Evolutionary conservation across 2,113 vertebrate genomes (phyloP).

Genomic region (Bambusicola thoracicus): DNA sequence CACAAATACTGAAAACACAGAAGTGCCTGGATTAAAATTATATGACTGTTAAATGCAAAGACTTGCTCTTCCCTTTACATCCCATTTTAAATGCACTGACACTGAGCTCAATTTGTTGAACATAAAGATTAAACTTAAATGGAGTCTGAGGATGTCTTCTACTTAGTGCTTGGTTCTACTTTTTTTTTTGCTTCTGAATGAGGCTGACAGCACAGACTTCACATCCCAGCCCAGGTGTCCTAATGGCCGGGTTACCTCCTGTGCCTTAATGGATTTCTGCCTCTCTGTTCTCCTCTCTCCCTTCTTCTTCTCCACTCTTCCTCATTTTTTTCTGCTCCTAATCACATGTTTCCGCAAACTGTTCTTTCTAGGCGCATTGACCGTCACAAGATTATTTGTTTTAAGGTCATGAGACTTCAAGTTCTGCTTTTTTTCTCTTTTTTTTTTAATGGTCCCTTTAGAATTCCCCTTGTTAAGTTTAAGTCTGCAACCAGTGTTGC

Average conservation of each 20-base stretch:
- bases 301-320: not conserved
- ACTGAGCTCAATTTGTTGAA: not conserved
- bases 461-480: not conserved
- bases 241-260: not conserved
- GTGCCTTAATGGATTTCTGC: not conserved
- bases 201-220: not conserved
- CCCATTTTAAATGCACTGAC: not conserved
- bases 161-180: not conserved
- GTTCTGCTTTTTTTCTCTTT: not conserved
- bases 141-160: not conserved
- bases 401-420: conserved; percentile 30
- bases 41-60: not conserved
- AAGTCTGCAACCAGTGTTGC: not conserved
- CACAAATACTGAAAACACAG: not conserved
- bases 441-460: not conserved
- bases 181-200: not conserved
- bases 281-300: not conserved
- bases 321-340: not conserved
- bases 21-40: not conserved
- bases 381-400: conserved; percentile 42
- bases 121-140: not conserved
- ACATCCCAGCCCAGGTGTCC: not conserved
- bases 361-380: not conserved
- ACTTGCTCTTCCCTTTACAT: fast-evolving
- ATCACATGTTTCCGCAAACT: conserved; percentile 28